Evolutionary conservation across 2,113 vertebrate species (phyloP).

Genomic region (Gobius niger): DNA sequence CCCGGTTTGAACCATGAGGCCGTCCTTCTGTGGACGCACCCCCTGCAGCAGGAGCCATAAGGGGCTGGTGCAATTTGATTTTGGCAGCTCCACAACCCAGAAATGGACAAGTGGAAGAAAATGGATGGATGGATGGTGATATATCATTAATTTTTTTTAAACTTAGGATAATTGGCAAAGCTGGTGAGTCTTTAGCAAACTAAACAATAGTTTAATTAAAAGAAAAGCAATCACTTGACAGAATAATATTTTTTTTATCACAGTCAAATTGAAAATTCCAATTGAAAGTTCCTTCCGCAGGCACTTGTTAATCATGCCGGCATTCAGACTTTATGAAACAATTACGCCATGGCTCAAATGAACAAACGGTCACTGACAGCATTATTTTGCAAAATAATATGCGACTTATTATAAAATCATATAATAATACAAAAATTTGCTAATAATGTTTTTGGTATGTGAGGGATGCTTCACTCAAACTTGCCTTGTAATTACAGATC

Average conservation of each 20-base stretch:
- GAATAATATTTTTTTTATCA: not conserved
- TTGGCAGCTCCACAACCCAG: too few species aligned
- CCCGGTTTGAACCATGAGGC: too few species aligned
- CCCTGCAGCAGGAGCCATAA: too few species aligned
- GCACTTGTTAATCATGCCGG: not conserved
- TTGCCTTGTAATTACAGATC: slow-evolving; percentile 55
- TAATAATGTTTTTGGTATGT: slow-evolving; percentile 18
- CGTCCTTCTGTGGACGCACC: too few species aligned
- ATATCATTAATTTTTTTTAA: too few species aligned
- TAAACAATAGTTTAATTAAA: slow-evolving; percentile 3
- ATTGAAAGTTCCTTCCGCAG: not conserved
- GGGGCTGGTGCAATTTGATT: too few species aligned
- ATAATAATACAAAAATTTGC: slow-evolving; percentile 9
- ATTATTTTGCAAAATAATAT: too few species aligned
- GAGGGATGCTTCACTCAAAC: slow-evolving; percentile 23
- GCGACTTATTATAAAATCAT: too few species aligned
- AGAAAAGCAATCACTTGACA: not conserved
- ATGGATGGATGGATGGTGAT: too few species aligned
- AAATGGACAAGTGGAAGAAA: too few species aligned
- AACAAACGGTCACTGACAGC: too few species aligned
- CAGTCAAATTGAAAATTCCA: not conserved
- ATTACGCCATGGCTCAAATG: too few species aligned
- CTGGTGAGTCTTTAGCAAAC: not conserved
- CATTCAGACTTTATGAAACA: not conserved
- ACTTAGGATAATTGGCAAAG: not conserved